Percentiles rank a stretch among this genome's conserved stretches.
Evolutionary conservation across 2,888 invertebrate genomes (phyloP).

Genomic region (Drosophila maculinotata): DNA sequence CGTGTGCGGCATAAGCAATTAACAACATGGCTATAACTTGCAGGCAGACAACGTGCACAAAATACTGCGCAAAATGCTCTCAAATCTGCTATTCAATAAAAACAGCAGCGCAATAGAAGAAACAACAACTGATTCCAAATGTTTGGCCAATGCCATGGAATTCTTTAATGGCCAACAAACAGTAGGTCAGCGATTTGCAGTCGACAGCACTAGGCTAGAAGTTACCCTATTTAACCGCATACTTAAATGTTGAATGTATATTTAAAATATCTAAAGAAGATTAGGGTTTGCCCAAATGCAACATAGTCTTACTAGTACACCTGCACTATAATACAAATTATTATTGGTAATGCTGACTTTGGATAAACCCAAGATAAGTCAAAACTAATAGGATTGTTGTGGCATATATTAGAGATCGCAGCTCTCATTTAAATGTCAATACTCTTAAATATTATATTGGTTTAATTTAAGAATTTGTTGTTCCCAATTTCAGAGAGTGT

Average conservation of each 20-base stretch:
- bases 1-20: slow-evolving; percentile 72
- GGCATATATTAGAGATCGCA: too few species aligned
- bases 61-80: slow-evolving; percentile 21
- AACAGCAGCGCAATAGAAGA: slow-evolving; percentile 14
- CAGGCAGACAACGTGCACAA: slow-evolving; percentile 28
- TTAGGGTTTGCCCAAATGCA: too few species aligned
- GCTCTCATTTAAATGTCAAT: too few species aligned
- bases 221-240: slow-evolving; percentile 7
- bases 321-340: too few species aligned
- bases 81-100: slow-evolving; percentile 42
- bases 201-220: neutral
- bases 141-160: slow-evolving; percentile 26
- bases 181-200: neutral
- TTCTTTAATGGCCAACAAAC: slow-evolving; percentile 17
- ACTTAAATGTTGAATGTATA: too few species aligned
- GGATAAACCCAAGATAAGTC: too few species aligned
- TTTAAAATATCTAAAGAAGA: too few species aligned
- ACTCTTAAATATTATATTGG: too few species aligned
- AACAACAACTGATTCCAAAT: slow-evolving; percentile 26
- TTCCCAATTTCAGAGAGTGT: neutral
- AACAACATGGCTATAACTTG: slow-evolving; percentile 63
- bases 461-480: too few species aligned
- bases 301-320: too few species aligned
- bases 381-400: too few species aligned
- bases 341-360: too few species aligned